Base-by-base conservation (phyloP, 2,113 vertebrate genomes). In the Clarias gariepinus region DNA sequence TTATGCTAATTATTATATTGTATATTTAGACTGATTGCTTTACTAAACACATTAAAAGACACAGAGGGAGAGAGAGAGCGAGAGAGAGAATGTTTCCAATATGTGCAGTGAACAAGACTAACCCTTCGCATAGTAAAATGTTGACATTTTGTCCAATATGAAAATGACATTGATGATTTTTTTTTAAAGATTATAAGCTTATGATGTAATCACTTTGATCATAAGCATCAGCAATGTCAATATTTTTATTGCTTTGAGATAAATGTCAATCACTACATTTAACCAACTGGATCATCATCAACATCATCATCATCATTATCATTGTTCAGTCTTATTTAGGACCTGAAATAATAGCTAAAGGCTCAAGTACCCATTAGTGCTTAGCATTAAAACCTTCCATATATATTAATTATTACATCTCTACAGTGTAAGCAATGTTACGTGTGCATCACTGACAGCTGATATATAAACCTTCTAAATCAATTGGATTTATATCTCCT, bases 21-120 rank as follows among this genome's bases (percentile, higher is more conserved):
- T 60, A 36, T 36, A 33, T 73, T 36, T 84, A 63, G n/a, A 53
- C 53, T 77, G n/a, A 85, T 8, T 52, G 36, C n/a, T 74, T 77
- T 36, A 76, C 8, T 61, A 60, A 76, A 85, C 55, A 74, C 71
- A 21, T 28, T 28, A n/a, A 47, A 21, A 66, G 25, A 28, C 25
- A 66, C 6, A 71, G 66, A 68, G 41, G 6, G 23, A n/a, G 11
- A 52, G 19, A 76, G 41, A 53, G 74, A 77, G 47, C n/a, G 25
- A 76, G 47, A 53, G 47, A 74, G 21, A 53, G 47, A 3, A 47
- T 52, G 10, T 52, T 52, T 74, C 71, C 41, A 25, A 1, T 41
- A 74, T 52, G 41, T 47, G 21, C 9, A 8, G 18, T 73, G 33
- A 7, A 33, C 30, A 15, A 69, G 15, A 5, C 15, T 21, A 68